Conservation (phyloP, 2,888 invertebrate genomes). For the Platerodrilus igneus region DNA sequence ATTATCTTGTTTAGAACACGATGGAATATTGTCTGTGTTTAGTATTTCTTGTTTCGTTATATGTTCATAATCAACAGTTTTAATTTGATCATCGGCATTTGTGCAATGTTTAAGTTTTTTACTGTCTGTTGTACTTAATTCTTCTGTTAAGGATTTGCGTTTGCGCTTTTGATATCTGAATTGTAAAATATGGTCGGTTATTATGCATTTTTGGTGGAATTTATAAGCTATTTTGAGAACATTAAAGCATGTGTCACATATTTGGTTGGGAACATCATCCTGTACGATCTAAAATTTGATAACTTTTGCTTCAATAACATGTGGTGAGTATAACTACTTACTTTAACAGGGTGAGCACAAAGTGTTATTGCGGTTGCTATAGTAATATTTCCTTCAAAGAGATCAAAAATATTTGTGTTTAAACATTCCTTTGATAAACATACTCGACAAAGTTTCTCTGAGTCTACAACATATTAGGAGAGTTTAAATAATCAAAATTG, state of each 20-base stretch:
- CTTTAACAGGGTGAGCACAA: slow-evolving; percentile 32
- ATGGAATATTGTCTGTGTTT: no score
- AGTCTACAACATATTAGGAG: no score
- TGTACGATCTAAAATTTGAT: slow-evolving; percentile 29
- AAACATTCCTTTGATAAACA: slow-evolving; percentile 10
- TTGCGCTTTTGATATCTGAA: slow-evolving; percentile 1
- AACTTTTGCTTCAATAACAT: neutral
- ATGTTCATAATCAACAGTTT: no score
- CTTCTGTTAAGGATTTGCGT: slow-evolving; percentile 5
- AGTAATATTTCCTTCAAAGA: slow-evolving; percentile 11
- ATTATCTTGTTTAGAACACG: no score
- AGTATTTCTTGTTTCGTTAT: no score
- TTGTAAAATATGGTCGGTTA: slow-evolving; percentile 27
- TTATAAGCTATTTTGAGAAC: slow-evolving; percentile 33
- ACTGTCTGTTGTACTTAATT: slow-evolving; percentile 12
- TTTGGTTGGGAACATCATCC: slow-evolving; percentile 36
- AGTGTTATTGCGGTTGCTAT: slow-evolving; percentile 28
- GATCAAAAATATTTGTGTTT: slow-evolving; percentile 8
- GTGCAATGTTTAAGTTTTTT: no score
- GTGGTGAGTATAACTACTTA: slow-evolving; percentile 15
- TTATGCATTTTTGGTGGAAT: slow-evolving; percentile 36
- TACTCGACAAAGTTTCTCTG: slow-evolving; percentile 11
- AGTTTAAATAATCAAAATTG: no score
- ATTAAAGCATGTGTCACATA: slow-evolving; percentile 36
- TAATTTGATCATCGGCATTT: no score